These are phyloP conservation scores for Smutsia gigantea DNA, from an alignment of 2,797 vertebrate species.

Conservation along the genomic window DNA sequence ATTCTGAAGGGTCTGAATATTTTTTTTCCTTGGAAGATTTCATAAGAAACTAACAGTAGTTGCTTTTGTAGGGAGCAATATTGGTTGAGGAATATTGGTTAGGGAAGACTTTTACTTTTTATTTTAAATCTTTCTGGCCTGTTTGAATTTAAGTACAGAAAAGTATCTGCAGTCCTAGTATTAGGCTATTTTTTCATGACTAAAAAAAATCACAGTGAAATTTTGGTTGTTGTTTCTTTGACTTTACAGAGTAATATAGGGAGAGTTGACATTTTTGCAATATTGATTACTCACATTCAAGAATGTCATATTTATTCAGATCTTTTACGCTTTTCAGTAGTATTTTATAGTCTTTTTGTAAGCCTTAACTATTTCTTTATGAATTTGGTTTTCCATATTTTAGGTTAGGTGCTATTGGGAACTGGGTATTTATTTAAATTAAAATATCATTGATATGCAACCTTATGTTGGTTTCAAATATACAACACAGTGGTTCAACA, in stretches of 20 bases:
- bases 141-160: slow-evolving; percentile 26
- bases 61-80: background rate
- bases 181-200: slow-evolving; percentile 37
- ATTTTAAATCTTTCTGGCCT: slow-evolving; percentile 10
- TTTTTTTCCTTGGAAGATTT: background rate
- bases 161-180: background rate
- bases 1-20: background rate
- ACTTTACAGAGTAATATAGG: slow-evolving; percentile 33
- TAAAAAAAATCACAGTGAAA: background rate
- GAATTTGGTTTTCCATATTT: background rate
- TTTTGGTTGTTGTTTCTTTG: slow-evolving; percentile 43
- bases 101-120: background rate
- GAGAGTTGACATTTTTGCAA: background rate
- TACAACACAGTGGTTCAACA: too few species aligned
- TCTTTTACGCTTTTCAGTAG: slow-evolving; percentile 2
- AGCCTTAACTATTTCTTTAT: slow-evolving; percentile 24
- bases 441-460: background rate
- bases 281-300: background rate
- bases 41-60: background rate
- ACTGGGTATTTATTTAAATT: slow-evolving; percentile 3
- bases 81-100: background rate
- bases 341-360: background rate
- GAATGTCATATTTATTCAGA: background rate
- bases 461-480: too few species aligned
- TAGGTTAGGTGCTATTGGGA: background rate